A percentile compares a stretch with the other conserved stretches of the same genome.
Conservation (phyloP, 1,140 invertebrate genomes). For the Leptinotarsa lineolata region DNA sequence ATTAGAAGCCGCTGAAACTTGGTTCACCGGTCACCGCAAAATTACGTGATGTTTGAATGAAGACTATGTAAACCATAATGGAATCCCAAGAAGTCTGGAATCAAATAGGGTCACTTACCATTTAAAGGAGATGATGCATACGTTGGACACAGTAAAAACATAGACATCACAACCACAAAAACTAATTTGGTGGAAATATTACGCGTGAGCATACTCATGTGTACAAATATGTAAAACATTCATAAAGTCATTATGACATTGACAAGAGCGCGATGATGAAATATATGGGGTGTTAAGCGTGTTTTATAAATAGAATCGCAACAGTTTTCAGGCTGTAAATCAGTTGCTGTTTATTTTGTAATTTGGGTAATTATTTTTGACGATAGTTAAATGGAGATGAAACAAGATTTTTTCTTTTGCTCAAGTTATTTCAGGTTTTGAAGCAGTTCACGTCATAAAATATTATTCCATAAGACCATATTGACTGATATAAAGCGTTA, state of each 20-base stretch:
- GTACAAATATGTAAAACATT: neutral
- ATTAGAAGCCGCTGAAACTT: no score
- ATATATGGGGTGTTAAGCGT: neutral
- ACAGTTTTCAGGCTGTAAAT: no score
- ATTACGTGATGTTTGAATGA: neutral
- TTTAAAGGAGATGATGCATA: slow-evolving; percentile 10
- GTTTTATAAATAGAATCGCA: no score
- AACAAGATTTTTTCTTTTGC: no score
- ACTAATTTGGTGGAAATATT: neutral
- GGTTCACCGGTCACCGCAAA: no score
- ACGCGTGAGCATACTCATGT: slow-evolving; percentile 2
- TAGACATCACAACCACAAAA: slow-evolving; percentile 10
- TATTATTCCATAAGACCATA: no score
- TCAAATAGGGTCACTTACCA: slow-evolving; percentile 15
- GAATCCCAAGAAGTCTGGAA: neutral
- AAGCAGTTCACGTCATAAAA: no score
- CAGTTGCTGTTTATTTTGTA: no score
- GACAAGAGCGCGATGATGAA: neutral
- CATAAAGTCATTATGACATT: slow-evolving; percentile 19
- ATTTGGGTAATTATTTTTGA: no score
- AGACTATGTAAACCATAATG: neutral
- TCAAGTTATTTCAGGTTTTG: no score
- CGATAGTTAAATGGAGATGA: no score
- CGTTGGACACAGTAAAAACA: neutral
- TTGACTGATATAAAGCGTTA: no score